A percentile compares a stretch with the other conserved stretches of the same genome.
Conservation (phyloP, 2,888 invertebrate species). For the Pristionchus japonicus region DNA sequence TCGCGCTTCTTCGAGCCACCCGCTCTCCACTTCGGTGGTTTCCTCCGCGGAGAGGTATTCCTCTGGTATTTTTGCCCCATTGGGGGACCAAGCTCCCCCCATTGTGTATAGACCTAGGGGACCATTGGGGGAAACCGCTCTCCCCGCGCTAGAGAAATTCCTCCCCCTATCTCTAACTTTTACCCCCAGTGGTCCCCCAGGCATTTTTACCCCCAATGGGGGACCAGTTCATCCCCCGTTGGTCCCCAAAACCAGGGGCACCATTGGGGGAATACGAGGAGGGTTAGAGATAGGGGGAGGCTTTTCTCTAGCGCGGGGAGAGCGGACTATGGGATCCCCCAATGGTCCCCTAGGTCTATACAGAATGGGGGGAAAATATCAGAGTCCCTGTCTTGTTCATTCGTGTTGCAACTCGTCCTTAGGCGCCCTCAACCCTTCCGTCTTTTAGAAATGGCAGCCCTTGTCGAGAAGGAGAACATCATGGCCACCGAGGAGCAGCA, state of each 20-base stretch:
- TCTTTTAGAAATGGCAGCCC: constrained; percentile 26
- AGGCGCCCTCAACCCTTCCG: not conserved
- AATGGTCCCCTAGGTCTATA: not conserved
- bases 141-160: no score
- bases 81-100: no score
- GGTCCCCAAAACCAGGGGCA: no score
- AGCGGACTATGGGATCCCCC: not conserved
- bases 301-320: not conserved
- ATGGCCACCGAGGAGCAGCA: constrained; percentile 26
- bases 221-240: no score
- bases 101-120: no score
- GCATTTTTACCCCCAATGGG: no score
- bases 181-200: no score
- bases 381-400: not conserved
- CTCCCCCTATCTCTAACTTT: no score
- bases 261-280: no score
- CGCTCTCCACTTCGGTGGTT: not conserved
- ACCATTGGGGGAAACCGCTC: no score
- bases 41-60: not conserved
- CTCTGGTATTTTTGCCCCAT: no score
- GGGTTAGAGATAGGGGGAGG: not conserved
- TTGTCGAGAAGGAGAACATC: constrained; percentile 44
- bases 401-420: not conserved
- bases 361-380: not conserved
- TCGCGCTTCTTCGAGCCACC: not conserved